Evolutionary conservation across 2,888 invertebrate species (phyloP).

Genomic region (Psococerastis gibbosa): DNA sequence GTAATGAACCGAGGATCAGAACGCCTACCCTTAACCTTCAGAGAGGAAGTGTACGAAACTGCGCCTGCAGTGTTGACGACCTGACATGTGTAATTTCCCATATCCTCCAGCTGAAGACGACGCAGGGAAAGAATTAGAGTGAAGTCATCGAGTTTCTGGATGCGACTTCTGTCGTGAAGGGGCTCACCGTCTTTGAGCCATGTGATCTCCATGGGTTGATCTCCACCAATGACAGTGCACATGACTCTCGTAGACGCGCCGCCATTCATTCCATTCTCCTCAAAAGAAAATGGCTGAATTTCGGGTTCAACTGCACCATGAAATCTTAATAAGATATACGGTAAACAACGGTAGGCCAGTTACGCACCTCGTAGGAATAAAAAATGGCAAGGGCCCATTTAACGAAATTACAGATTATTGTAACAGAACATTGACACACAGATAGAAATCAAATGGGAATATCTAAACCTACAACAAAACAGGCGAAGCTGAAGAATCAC

Average conservation of each 20-base stretch:
- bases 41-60: slow-evolving; percentile 36
- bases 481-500: background rate
- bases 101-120: slow-evolving; percentile 26
- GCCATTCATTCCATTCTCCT: slow-evolving; percentile 30
- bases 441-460: background rate
- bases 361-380: too few species aligned
- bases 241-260: slow-evolving; percentile 32
- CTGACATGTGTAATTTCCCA: slow-evolving; percentile 44
- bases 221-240: slow-evolving; percentile 43
- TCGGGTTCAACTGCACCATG: slow-evolving; percentile 26
- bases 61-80: slow-evolving; percentile 44
- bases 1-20: too few species aligned
- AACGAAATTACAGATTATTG: too few species aligned
- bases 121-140: slow-evolving; percentile 30
- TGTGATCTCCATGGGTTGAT: slow-evolving; percentile 48
- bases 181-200: slow-evolving; percentile 31
- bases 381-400: too few species aligned
- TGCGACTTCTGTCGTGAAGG: slow-evolving; percentile 15
- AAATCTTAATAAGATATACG: too few species aligned
- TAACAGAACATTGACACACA: too few species aligned
- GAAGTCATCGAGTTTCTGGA: slow-evolving; percentile 25
- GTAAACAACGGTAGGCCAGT: too few species aligned
- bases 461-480: background rate
- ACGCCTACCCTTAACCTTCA: slow-evolving; percentile 44
- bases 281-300: slow-evolving; percentile 33